Base-by-base conservation (phyloP, 2,113 vertebrate genomes). In the Limanda limanda region DNA sequence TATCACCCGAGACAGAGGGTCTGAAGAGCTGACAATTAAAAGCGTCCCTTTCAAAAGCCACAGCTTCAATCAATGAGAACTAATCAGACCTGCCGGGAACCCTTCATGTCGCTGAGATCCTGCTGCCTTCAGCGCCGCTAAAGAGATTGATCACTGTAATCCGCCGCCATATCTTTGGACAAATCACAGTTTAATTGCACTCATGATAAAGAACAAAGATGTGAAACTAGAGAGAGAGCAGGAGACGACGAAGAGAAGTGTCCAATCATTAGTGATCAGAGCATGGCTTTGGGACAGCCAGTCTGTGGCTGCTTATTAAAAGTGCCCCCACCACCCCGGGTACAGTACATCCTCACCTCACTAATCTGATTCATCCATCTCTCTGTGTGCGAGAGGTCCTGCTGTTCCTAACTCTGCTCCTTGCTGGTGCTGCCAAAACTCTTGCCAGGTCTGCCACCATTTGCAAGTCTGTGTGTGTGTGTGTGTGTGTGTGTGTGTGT, bases 191-290 rank as follows among this genome's bases (percentile, higher is more conserved):
- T 55, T 76, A 81, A 86, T 81, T 85, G 71, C 74, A 45, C 35
- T 59, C 20, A 60, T 68, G 51, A 67, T 58, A 52, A 78, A 63
- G 70, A 80, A 68, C 74, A 71, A 71, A 72, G 76, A 69, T 21
- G 54, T 42, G 35, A 42, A 55, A 42, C 67, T 24, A 57, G 69
- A 69, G 54, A 72, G 31, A 1, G 14, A 17, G 40, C 48, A 40
- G 31, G 64, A 57, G 47, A 37, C 51, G 60, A 42, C 23, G 17
- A 67, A 37, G 17, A 67, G 54, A 45, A 60, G 57, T 54, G 66
- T 77, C 65, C 76, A 68, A 66, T 75, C 63, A 47, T 75, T 78
- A 78, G 55, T 23, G 86, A 88, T 82, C 86, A 82, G 73, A 85
- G 70, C 58, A 11, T 52, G 37, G 69, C 86, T 85, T 31, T 66